phyloP scores from a whole-genome alignment of 2,797 vertebrate species.

The Hemitrygon akajei region DNA sequence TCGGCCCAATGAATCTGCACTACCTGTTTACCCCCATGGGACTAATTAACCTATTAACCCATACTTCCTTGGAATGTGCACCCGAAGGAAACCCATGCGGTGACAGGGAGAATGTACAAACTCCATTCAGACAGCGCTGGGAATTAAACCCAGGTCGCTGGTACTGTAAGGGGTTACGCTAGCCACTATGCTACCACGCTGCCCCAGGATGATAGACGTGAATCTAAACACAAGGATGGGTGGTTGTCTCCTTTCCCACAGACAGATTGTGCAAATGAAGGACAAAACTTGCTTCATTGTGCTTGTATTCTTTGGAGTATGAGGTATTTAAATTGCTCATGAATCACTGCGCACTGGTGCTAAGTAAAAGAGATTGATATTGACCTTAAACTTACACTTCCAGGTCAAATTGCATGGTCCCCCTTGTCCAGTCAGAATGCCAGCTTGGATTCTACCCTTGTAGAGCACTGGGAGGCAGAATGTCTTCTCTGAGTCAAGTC shows the following conservation, averaged over 20 bases:
- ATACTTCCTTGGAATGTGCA: too few species aligned
- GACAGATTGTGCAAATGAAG: neutral
- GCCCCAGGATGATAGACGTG: neutral
- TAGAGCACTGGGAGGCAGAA: neutral
- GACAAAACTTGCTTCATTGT: neutral
- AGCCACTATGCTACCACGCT: too few species aligned
- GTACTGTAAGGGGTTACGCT: too few species aligned
- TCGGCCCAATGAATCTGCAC: too few species aligned
- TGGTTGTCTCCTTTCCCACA: neutral
- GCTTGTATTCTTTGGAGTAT: neutral
- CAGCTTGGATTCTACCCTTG: neutral
- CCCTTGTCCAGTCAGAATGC: neutral
- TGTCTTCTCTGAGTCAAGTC: neutral
- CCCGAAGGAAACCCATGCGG: too few species aligned
- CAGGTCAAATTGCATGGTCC: neutral
- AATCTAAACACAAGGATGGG: neutral
- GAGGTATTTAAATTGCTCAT: neutral
- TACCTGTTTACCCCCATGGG: too few species aligned
- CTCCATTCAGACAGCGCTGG: too few species aligned
- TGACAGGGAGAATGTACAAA: too few species aligned
- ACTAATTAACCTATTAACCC: too few species aligned
- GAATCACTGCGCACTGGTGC: neutral
- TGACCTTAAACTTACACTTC: too few species aligned
- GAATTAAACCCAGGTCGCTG: too few species aligned
- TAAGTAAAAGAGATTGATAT: neutral